Percentiles rank a stretch among this genome's conserved stretches.
phyloP scores from a whole-genome alignment of 2,797 vertebrate genomes.

The Aeoliscus strigatus region DNA sequence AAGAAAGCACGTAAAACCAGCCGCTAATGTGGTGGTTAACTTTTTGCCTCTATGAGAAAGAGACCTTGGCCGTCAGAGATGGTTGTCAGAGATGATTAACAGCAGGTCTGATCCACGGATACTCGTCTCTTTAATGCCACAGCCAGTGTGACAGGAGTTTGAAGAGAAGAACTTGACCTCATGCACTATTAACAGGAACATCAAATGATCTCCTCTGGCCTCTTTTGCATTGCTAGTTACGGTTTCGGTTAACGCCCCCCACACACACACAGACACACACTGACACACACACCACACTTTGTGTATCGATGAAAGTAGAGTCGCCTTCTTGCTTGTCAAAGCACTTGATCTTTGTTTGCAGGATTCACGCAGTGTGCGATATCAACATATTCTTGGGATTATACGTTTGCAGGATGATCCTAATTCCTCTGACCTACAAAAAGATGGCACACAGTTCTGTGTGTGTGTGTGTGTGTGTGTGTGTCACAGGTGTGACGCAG shows the following conservation, averaged over 20 bases:
- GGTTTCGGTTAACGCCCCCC: too few species aligned
- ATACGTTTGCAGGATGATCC: slow-evolving; percentile 51
- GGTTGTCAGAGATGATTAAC: slow-evolving; percentile 34
- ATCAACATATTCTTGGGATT: slow-evolving; percentile 58
- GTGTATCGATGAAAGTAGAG: slow-evolving; percentile 18
- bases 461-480: slow-evolving; percentile 27
- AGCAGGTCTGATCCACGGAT: slow-evolving; percentile 26
- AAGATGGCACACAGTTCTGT: slow-evolving; percentile 34
- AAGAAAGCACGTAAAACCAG: slow-evolving; percentile 29
- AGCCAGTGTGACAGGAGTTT: slow-evolving; percentile 28
- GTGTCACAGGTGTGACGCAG: slow-evolving; percentile 44
- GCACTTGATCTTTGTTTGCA: slow-evolving; percentile 57
- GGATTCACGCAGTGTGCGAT: slow-evolving; percentile 39
- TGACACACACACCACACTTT: too few species aligned
- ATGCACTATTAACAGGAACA: slow-evolving; percentile 55
- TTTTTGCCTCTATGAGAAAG: slow-evolving; percentile 29
- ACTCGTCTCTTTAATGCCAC: slow-evolving; percentile 31
- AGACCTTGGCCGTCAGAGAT: slow-evolving; percentile 24
- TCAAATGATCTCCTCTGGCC: slow-evolving; percentile 37
- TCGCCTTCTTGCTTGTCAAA: slow-evolving; percentile 39
- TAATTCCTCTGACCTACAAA: slow-evolving; percentile 61
- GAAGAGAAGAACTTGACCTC: slow-evolving; percentile 54
- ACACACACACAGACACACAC: too few species aligned
- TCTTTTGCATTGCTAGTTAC: slow-evolving; percentile 55
- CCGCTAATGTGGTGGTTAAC: too few species aligned